Evolutionary conservation across 2,888 invertebrate genomes (phyloP).

Genomic region (Parthenolecanium corni): DNA sequence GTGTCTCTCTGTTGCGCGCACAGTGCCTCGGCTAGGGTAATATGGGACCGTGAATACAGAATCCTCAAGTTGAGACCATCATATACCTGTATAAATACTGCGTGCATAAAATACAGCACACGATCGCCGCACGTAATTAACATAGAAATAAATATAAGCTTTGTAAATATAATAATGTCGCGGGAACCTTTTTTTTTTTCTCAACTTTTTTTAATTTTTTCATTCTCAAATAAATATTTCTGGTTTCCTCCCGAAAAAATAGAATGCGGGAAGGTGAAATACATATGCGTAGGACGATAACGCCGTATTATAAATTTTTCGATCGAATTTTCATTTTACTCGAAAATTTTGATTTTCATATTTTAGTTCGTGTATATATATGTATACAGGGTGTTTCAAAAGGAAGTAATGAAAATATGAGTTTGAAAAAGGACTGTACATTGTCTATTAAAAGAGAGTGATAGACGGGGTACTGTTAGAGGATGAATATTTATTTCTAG

Average conservation of each 20-base stretch:
- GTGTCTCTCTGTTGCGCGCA: not conserved
- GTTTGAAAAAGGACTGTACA: too few species aligned
- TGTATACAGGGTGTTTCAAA: too few species aligned
- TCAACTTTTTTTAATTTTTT: not conserved
- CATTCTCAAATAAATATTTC: not conserved
- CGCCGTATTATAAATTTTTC: not conserved
- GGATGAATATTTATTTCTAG: too few species aligned
- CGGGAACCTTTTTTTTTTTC: not conserved
- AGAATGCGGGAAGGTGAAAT: not conserved
- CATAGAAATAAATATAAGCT: conserved; percentile 19
- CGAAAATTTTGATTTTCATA: too few species aligned
- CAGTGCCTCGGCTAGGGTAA: too few species aligned
- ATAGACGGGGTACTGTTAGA: too few species aligned
- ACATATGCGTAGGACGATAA: not conserved
- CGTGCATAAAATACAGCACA: conserved; percentile 18
- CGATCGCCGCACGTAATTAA: conserved; percentile 19
- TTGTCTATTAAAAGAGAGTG: too few species aligned
- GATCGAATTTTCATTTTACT: too few species aligned
- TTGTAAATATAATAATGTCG: not conserved
- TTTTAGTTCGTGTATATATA: too few species aligned
- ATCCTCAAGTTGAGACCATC: too few species aligned
- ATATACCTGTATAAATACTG: not conserved
- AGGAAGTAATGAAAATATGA: too few species aligned
- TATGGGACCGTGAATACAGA: not conserved
- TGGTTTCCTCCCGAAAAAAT: not conserved